These are phyloP conservation scores for Scaptomyza flava DNA, from an alignment of 2,888 invertebrate genomes.

Conservation along the genomic window DNA sequence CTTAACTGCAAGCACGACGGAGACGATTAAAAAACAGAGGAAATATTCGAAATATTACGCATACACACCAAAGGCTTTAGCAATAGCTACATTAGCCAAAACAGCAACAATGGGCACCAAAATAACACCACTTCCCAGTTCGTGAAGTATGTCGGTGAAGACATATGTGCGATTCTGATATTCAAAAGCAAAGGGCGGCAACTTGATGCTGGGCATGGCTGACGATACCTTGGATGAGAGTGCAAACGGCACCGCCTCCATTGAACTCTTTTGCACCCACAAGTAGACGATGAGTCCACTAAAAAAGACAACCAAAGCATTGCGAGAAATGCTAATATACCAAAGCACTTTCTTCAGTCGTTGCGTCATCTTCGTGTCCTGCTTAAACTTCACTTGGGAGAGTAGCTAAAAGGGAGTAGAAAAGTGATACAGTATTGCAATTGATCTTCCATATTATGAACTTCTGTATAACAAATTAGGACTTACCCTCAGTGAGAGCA, in stretches of 20 bases:
- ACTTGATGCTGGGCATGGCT: conserved; percentile 88
- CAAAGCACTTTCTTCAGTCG: conserved; percentile 87
- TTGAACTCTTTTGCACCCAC: conserved; percentile 75
- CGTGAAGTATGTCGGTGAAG: conserved; percentile 88
- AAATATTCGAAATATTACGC: neutral
- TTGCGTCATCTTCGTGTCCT: conserved; percentile 52
- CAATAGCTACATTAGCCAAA: conserved; percentile 96
- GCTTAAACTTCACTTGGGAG: conserved; percentile 72
- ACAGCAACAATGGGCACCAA: conserved; percentile 93
- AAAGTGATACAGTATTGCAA: no score
- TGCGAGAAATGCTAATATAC: conserved; percentile 91
- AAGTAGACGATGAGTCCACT: conserved; percentile 87
- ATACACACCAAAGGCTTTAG: conserved; percentile 94
- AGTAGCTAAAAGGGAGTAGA: conserved; percentile 55
- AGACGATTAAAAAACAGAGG: neutral
- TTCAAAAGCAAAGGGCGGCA: conserved; percentile 88
- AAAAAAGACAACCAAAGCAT: conserved; percentile 90
- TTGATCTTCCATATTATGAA: no score
- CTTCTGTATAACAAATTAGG: no score
- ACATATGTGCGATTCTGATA: conserved; percentile 86
- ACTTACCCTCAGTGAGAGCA: conserved; percentile 89
- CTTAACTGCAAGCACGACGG: conserved; percentile 85
- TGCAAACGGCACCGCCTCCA: conserved; percentile 87
- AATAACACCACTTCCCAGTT: conserved; percentile 91
- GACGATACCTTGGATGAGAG: conserved; percentile 88